A percentile compares a stretch with the other conserved stretches of the same genome.
Evolutionary conservation across 2,888 invertebrate genomes (phyloP).

Genomic region (Athrips mouffetella): DNA sequence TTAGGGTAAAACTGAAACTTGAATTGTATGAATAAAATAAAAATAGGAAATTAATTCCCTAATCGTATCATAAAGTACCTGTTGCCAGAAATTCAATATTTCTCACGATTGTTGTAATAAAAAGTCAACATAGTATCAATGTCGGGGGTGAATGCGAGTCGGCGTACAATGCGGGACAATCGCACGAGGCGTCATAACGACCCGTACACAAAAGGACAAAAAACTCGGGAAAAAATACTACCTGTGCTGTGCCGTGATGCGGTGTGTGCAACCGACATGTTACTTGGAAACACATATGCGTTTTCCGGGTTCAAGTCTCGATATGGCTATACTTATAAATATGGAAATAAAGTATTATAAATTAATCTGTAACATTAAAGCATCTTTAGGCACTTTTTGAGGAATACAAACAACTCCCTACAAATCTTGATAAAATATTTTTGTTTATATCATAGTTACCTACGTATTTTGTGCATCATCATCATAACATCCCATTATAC

Average conservation of each 20-base stretch:
- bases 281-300: too few relatives aligned
- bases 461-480: too few relatives aligned
- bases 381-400: too few relatives aligned
- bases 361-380: too few relatives aligned
- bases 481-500: too few relatives aligned
- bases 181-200: constrained; percentile 6
- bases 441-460: too few relatives aligned
- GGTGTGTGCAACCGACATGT: not conserved
- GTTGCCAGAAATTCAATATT: not conserved
- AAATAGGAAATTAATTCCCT: not conserved
- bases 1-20: too few relatives aligned
- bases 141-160: not conserved
- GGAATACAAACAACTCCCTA: too few relatives aligned
- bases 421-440: too few relatives aligned
- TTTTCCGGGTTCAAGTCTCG: too few relatives aligned
- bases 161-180: not conserved
- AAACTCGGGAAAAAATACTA: not conserved
- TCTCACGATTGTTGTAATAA: constrained; percentile 1
- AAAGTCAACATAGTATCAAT: constrained; percentile 6
- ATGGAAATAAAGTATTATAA: too few relatives aligned
- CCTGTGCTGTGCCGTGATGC: not conserved
- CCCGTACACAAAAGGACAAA: not conserved
- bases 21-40: not conserved
- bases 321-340: too few relatives aligned
- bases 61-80: not conserved